Base-by-base conservation (phyloP, 2,888 invertebrate species). In the Junonia oenone region DNA sequence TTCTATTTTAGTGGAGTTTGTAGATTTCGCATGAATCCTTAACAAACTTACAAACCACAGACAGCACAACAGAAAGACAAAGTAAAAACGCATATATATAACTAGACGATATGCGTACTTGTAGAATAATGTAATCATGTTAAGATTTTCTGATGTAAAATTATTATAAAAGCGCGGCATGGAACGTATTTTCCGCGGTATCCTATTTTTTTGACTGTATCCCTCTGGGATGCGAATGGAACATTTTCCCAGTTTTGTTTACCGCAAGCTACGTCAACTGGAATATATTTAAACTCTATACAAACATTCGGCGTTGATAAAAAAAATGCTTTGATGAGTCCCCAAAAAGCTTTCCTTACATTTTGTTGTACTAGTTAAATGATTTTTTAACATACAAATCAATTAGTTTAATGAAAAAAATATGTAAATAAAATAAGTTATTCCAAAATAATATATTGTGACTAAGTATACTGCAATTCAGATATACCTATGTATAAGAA, bases 191-290 rank as follows among this genome's bases (percentile, higher is more conserved):
- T 53, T 6, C 27, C 29, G 26, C 37, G 11, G 14, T 40, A 26
- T 33, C 26, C 31, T 40, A 54, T 40, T 47, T 54, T 48, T 47
- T 31, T 40, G 37, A 29, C 31, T 40, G 37, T 22, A 15, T 47
- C 48, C 40, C 47, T 31, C 47, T 48, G 40, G 47, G 47, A 53
- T 40, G 33, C 19, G 31, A 48, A 54, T 33, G 47, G 47, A 47
- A 40, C 38, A 47, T 48, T 40, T 54, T 26, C 47, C 38, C 40
- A 43, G 47, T 54, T 54, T 54, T 45, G 27, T 45, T 52, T 35
- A 35, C 37, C 11, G 38, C 29, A 19, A 5, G 38, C 29, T 46
- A 14, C 33, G 19, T 9, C 5, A 29, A 37, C 19, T 52, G 17
- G 27, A 52, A 46, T 52, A 45, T 35, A 35, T 26, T n/a, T 29